phyloP scores from a whole-genome alignment of 2,113 vertebrate genomes.

The Dipodomys stephensi region DNA sequence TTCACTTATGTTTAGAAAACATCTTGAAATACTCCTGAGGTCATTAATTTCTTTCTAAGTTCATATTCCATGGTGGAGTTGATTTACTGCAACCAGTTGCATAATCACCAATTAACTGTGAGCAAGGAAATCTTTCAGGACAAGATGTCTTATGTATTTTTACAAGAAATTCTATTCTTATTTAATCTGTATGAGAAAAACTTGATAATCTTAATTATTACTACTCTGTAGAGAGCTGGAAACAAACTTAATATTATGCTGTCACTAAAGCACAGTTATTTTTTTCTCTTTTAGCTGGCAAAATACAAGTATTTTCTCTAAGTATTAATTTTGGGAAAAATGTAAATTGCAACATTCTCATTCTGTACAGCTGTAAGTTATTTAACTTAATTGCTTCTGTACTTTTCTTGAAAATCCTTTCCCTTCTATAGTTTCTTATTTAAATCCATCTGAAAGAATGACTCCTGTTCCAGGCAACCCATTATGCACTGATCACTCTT shows the following conservation, averaged over 20 bases:
- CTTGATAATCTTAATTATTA: slow-evolving; percentile 54
- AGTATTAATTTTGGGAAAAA: slow-evolving; percentile 54
- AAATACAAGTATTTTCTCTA: slow-evolving; percentile 53
- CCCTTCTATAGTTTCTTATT: background rate
- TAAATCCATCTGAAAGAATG: background rate
- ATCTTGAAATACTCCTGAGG: slow-evolving; percentile 82
- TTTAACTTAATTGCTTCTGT: slow-evolving; percentile 37
- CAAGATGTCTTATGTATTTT: background rate
- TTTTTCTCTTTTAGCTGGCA: background rate
- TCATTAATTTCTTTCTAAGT: slow-evolving; percentile 85
- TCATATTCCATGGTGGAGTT: slow-evolving; percentile 23
- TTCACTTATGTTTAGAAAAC: slow-evolving; percentile 74
- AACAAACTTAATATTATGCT: slow-evolving; percentile 45
- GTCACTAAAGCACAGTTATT: slow-evolving; percentile 39
- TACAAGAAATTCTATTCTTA: slow-evolving; percentile 55
- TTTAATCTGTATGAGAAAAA: slow-evolving; percentile 51
- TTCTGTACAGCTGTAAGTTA: slow-evolving; percentile 45
- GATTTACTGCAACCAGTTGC: slow-evolving; percentile 59
- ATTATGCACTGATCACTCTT: background rate
- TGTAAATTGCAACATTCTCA: slow-evolving; percentile 42
- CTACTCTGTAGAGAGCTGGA: background rate
- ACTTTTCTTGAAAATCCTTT: slow-evolving; percentile 50
- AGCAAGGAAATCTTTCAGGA: slow-evolving; percentile 45
- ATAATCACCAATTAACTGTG: slow-evolving; percentile 60
- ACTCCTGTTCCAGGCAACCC: background rate